Evolutionary conservation across 2,888 invertebrate genomes (phyloP).

Genomic region (Smittia aterrima): DNA sequence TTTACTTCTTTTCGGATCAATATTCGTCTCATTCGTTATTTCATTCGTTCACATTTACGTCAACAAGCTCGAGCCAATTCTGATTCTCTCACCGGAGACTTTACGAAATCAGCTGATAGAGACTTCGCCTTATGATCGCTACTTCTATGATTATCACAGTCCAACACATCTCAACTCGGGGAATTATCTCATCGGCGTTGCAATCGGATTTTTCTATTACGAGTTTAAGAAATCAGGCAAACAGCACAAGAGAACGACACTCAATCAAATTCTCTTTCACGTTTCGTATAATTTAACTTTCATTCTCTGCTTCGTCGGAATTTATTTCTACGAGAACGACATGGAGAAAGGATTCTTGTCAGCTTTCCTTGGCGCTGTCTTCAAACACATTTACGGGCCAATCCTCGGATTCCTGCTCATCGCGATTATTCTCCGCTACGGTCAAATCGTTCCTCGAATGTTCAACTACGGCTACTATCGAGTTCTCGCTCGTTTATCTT

Average conservation of each 20-base stretch:
- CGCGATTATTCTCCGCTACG: conserved; percentile 17
- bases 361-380: conserved; percentile 8
- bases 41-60: conserved; percentile 16
- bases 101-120: conserved; percentile 22
- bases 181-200: conserved; percentile 32
- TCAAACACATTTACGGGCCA: conserved; percentile 26
- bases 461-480: conserved; percentile 26
- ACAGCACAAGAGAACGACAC: neutral
- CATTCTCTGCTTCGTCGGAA: conserved; percentile 10
- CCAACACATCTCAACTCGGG: conserved; percentile 28
- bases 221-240: neutral
- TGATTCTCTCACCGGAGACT: conserved; percentile 27
- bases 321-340: conserved; percentile 32
- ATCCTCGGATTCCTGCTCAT: neutral
- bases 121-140: neutral
- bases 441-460: neutral
- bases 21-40: conserved; percentile 7
- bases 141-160: conserved; percentile 7
- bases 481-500: conserved; percentile 6
- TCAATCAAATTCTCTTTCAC: neutral
- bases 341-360: conserved; percentile 12
- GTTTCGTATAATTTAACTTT: conserved; percentile 1
- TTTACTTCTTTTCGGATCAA: neutral
- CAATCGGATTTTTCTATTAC: conserved; percentile 27
- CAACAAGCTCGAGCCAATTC: conserved; percentile 27